Conservation (phyloP, 2,888 invertebrate genomes). For the Apotomis capreana region DNA sequence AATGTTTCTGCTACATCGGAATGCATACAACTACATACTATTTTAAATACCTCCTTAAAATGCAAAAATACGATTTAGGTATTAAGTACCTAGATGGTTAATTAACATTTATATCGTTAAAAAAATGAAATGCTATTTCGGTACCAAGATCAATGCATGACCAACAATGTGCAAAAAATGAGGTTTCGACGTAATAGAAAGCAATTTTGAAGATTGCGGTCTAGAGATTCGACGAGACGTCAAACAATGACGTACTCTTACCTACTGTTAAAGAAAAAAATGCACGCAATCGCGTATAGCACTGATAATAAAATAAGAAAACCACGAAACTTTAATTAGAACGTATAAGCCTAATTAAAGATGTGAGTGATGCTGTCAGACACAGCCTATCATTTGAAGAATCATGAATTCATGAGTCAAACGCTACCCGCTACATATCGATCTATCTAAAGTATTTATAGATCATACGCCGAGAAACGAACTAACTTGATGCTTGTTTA, state of each 20-base stretch:
- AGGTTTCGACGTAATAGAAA: constrained; percentile 10
- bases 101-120: not conserved
- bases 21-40: too few relatives aligned
- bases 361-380: not conserved
- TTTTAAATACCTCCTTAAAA: too few relatives aligned
- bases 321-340: constrained; percentile 3
- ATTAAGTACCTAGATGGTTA: too few relatives aligned
- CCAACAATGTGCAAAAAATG: not conserved
- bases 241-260: not conserved
- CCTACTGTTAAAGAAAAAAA: not conserved
- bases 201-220: constrained; percentile 13
- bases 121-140: not conserved
- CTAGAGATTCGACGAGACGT: constrained; percentile 7
- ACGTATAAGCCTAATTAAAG: not conserved
- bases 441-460: too few relatives aligned
- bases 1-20: too few relatives aligned
- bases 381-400: too few relatives aligned
- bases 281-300: not conserved
- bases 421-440: too few relatives aligned
- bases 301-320: not conserved
- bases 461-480: too few relatives aligned
- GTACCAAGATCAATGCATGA: not conserved
- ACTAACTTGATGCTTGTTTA: too few relatives aligned
- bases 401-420: too few relatives aligned
- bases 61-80: too few relatives aligned